phyloP scores from a whole-genome alignment of 2,888 invertebrate species.

The Rhagonycha fulva region DNA sequence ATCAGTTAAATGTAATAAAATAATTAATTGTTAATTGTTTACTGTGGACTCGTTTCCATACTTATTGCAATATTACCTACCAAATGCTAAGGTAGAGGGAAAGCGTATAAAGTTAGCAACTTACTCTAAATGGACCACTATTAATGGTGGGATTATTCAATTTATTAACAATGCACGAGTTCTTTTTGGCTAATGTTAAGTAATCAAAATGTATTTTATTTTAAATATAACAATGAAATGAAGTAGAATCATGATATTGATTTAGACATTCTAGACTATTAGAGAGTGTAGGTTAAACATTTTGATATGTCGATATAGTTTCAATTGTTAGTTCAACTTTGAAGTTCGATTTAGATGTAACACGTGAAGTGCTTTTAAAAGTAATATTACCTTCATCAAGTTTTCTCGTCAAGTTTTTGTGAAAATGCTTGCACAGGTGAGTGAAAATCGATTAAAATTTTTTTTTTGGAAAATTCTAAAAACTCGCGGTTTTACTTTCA shows the following conservation, averaged over 20 bases:
- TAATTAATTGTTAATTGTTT: background rate
- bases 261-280: background rate
- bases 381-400: background rate
- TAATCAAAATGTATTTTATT: background rate
- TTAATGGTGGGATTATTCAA: conserved; percentile 24
- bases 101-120: conserved; percentile 35
- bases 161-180: conserved; percentile 2
- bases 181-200: background rate
- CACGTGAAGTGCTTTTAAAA: background rate
- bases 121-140: conserved; percentile 32
- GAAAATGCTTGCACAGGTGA: background rate
- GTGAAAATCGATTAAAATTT: background rate
- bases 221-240: background rate
- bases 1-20: background rate
- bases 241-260: background rate
- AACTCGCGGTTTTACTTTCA: background rate
- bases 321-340: background rate
- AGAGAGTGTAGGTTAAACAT: background rate
- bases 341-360: background rate
- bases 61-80: background rate
- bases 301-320: background rate
- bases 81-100: conserved; percentile 33
- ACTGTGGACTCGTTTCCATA: background rate
- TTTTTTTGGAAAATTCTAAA: background rate
- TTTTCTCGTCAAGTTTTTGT: background rate